Base-by-base conservation (phyloP, 2,113 vertebrate species). In the Orthonyx spaldingii region DNA sequence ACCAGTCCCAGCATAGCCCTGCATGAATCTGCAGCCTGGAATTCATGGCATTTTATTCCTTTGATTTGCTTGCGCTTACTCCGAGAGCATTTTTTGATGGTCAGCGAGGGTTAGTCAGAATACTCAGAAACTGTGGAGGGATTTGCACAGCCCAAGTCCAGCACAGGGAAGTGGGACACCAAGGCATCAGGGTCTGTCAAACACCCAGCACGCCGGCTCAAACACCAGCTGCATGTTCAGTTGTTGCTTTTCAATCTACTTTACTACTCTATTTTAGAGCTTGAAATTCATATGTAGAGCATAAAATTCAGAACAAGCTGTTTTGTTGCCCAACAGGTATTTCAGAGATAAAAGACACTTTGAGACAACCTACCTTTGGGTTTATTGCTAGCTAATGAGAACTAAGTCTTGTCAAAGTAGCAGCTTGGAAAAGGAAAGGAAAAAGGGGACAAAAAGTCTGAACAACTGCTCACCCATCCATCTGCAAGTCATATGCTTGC, bases 201-300 rank as follows among this genome's bases (percentile, higher is more conserved):
- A 61, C 78, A 56, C 13, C 49, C 84, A 82, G 65, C 61, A 71
- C 1, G 4, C 27, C 1, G 0, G 41, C 83, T 59, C 33, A 0
- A 84, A 66, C 71, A 75, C 90, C 90, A 96, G 88, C 90, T 96
- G 94, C 92, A 20, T 32, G 14, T 74, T 93, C 94, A 96, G 93
- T 95, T 93, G 94, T 59, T 93, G 76, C 93, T 93, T 93, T 96
- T 92, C 88, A 91, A 81, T 94, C 92, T 81, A 75, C 76, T 95
- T 89, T 75, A 87, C 56, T 46, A 33, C 63, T 56, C 71, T 70
- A 9, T 53, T 83, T 88, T n/a, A 82, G 52, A 84, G 65, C 60
- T 44, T 78, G 41, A 75, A 90, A 90, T 77, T 84, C 88, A 63
- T 37, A 44, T 44, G 23, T 37, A 33, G 80, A 68, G 55, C 60